These are phyloP conservation scores for Osmerus eperlanus DNA, from an alignment of 2,113 vertebrate species.

Conservation along the genomic window DNA sequence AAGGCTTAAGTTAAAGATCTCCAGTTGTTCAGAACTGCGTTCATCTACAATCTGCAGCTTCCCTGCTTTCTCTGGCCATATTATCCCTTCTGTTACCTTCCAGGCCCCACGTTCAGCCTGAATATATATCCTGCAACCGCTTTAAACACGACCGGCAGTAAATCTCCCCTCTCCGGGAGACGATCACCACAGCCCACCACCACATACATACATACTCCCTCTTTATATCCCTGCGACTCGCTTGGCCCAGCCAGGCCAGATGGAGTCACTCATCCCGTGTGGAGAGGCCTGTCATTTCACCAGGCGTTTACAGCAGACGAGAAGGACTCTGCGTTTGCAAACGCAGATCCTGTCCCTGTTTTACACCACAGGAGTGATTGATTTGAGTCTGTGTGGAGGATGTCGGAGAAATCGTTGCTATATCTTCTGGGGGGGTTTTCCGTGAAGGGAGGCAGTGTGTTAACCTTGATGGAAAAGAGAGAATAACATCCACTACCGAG, in stretches of 20 bases:
- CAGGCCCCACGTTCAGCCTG: too few relatives aligned
- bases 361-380: slow-evolving; percentile 14
- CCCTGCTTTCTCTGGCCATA: too few relatives aligned
- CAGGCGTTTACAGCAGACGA: background rate
- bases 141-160: slow-evolving; percentile 22
- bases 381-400: slow-evolving; percentile 8
- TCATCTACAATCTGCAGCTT: too few relatives aligned
- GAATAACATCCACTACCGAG: slow-evolving; percentile 5
- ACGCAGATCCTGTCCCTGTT: background rate
- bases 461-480: background rate
- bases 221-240: slow-evolving; percentile 12
- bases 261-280: too few relatives aligned
- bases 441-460: slow-evolving; percentile 6
- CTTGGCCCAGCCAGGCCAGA: slow-evolving; percentile 17
- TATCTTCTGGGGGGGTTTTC: slow-evolving; percentile 7
- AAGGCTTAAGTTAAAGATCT: too few relatives aligned
- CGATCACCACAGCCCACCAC: slow-evolving; percentile 18
- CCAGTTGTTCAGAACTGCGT: too few relatives aligned
- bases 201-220: slow-evolving; percentile 27
- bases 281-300: background rate
- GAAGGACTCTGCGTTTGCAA: background rate
- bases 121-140: slow-evolving; percentile 1
- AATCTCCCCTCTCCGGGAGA: slow-evolving; percentile 33
- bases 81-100: too few relatives aligned
- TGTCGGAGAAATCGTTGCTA: background rate